Percentiles rank a stretch among this genome's conserved stretches.
Conservation (phyloP, 2,797 vertebrate species). For the Poecilia picta region DNA sequence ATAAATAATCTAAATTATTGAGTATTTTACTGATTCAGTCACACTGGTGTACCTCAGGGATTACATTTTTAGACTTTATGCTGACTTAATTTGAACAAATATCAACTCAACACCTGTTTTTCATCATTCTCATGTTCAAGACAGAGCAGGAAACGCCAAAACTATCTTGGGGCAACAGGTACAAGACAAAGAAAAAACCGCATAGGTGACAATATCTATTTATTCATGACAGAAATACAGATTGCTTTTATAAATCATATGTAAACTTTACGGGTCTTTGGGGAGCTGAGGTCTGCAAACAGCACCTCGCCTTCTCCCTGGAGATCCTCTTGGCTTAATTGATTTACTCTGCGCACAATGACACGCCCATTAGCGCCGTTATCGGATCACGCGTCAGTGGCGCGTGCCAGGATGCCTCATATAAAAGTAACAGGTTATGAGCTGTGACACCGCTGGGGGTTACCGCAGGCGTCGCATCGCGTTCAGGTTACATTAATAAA, state of each 20-base stretch:
- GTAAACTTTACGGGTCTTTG: constrained; percentile 61
- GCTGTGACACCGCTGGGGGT: constrained; percentile 28
- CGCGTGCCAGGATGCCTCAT: constrained; percentile 26
- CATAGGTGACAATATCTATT: not conserved
- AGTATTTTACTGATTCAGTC: constrained; percentile 24
- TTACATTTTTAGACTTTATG: constrained; percentile 69
- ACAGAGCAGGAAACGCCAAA: constrained; percentile 12
- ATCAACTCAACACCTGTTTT: constrained; percentile 49
- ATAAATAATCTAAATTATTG: constrained; percentile 17
- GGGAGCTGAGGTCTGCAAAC: constrained; percentile 55
- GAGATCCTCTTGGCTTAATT: constrained; percentile 72
- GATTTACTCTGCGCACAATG: constrained; percentile 77
- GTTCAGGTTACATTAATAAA: not conserved
- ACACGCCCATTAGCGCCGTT: constrained; percentile 62
- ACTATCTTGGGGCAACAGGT: not conserved
- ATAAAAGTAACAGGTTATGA: constrained; percentile 25
- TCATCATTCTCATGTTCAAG: constrained; percentile 32
- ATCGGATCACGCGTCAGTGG: constrained; percentile 53
- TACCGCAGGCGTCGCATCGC: not conserved
- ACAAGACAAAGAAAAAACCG: not conserved
- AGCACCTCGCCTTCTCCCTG: constrained; percentile 49
- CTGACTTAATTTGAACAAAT: constrained; percentile 72
- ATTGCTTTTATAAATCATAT: constrained; percentile 66
- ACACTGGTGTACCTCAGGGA: constrained; percentile 65
- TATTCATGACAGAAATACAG: constrained; percentile 50